Evolutionary conservation across 2,113 vertebrate species (phyloP).

Genomic region (Channa argus): DNA sequence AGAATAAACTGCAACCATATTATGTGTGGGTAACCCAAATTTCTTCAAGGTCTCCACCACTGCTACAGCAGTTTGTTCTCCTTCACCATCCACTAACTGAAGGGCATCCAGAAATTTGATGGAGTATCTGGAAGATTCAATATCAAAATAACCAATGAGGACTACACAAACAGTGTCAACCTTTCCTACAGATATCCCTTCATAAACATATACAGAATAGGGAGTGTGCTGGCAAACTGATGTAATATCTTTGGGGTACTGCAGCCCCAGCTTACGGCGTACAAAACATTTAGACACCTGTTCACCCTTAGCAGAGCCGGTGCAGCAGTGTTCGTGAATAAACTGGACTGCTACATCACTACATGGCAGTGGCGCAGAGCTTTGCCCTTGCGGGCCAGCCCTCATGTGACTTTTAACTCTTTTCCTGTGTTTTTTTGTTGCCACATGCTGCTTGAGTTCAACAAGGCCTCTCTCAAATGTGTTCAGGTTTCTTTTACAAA

Average conservation of each 20-base stretch:
- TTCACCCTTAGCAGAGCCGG: slow-evolving; percentile 18
- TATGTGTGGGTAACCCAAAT: slow-evolving; percentile 68
- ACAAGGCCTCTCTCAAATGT: slow-evolving; percentile 39
- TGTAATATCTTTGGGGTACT: slow-evolving; percentile 69
- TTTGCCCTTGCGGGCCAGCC: fast-evolving
- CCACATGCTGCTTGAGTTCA: slow-evolving; percentile 73
- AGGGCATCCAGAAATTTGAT: slow-evolving; percentile 79
- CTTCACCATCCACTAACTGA: slow-evolving; percentile 26
- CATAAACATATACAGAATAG: slow-evolving; percentile 80
- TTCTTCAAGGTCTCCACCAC: slow-evolving; percentile 69
- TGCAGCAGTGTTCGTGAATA: slow-evolving; percentile 65
- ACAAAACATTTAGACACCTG: slow-evolving; percentile 42
- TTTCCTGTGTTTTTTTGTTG: slow-evolving; percentile 64
- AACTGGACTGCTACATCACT: slow-evolving; percentile 68
- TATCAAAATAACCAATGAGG: slow-evolving; percentile 80
- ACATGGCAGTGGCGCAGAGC: slow-evolving; percentile 33
- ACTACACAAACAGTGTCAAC: slow-evolving; percentile 59
- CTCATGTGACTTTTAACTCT: neutral
- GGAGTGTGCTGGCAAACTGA: slow-evolving; percentile 72
- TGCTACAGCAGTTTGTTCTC: slow-evolving; percentile 29
- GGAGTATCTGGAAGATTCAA: slow-evolving; percentile 50
- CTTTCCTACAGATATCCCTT: slow-evolving; percentile 54
- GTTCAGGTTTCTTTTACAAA: slow-evolving; percentile 67
- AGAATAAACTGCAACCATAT: slow-evolving; percentile 72
- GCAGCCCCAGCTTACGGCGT: slow-evolving; percentile 62